Evolutionary conservation across 2,797 vertebrate genomes (phyloP).

Genomic region (Diplodus puntazzo): DNA sequence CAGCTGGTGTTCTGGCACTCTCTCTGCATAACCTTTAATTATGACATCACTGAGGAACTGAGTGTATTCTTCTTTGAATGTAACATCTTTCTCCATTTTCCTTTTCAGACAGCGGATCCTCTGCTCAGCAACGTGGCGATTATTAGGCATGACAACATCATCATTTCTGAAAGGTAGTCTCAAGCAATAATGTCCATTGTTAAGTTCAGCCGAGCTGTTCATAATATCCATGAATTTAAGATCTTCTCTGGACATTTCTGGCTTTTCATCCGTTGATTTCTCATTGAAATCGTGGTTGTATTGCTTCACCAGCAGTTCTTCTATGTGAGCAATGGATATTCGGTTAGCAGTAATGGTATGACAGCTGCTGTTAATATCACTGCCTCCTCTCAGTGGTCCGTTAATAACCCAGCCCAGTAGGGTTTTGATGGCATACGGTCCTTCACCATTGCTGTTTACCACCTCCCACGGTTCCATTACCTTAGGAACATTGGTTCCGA

Average conservation of each 20-base stretch:
- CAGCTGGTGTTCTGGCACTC: background rate
- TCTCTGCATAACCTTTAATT: background rate
- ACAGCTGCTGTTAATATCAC: background rate
- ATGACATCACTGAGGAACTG: background rate
- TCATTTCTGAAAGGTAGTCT: conserved; percentile 1
- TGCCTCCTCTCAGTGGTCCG: background rate
- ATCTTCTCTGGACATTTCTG: conserved; percentile 13
- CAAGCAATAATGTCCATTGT: background rate
- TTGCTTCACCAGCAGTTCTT: background rate
- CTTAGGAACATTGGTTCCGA: background rate
- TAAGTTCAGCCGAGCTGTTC: no score
- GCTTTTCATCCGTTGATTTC: background rate
- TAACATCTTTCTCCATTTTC: background rate
- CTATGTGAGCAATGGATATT: background rate
- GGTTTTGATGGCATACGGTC: background rate
- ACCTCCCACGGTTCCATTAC: no score
- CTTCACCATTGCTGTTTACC: no score
- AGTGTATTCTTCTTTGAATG: background rate
- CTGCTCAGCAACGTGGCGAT: no score
- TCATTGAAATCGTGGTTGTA: conserved; percentile 16
- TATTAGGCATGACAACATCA: background rate
- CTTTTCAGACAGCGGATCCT: background rate
- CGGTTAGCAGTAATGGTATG: background rate
- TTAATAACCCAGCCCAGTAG: conserved; percentile 1
- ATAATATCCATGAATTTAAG: background rate